Conservation (phyloP, 2,113 vertebrate genomes). For the Thamnaconus septentrionalis region DNA sequence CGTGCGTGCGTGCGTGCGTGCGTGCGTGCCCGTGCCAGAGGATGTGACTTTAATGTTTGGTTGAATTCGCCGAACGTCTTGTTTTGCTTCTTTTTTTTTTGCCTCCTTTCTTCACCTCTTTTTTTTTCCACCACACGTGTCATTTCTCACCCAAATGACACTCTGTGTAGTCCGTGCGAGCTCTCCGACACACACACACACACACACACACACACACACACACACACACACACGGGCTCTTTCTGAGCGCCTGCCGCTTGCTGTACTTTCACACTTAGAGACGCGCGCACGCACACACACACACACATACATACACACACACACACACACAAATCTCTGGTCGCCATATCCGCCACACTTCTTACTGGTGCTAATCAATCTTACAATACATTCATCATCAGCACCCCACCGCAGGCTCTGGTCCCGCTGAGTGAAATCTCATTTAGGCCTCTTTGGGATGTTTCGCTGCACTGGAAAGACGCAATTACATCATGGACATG, state of each 20-base stretch:
- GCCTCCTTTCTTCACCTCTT: slow-evolving; percentile 19
- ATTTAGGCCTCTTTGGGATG: slow-evolving; percentile 72
- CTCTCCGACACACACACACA: slow-evolving; percentile 16
- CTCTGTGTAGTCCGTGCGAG: slow-evolving; percentile 45
- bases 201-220: slow-evolving; percentile 5
- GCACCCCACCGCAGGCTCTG: slow-evolving; percentile 60
- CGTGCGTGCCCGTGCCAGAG: background rate
- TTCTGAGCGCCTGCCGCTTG: slow-evolving; percentile 17
- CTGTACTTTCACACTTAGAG: slow-evolving; percentile 17
- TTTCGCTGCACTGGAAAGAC: slow-evolving; percentile 63
- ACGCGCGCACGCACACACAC: slow-evolving; percentile 24
- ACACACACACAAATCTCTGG: slow-evolving; percentile 51
- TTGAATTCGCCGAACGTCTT: slow-evolving; percentile 22
- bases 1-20: background rate
- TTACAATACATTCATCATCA: slow-evolving; percentile 84
- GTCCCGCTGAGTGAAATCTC: slow-evolving; percentile 74
- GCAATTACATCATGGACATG: slow-evolving; percentile 71
- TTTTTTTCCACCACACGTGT: slow-evolving; percentile 28
- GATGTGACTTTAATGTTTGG: slow-evolving; percentile 18
- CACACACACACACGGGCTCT: background rate
- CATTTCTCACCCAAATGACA: slow-evolving; percentile 60
- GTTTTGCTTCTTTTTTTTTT: slow-evolving; percentile 22
- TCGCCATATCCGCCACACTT: slow-evolving; percentile 70
- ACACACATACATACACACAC: slow-evolving; percentile 30
- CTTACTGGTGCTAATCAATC: slow-evolving; percentile 85